Evolutionary conservation across 35 echinoderm and acorn worm genomes (phyloP).

Genomic region (Holothuria glaberrima): DNA sequence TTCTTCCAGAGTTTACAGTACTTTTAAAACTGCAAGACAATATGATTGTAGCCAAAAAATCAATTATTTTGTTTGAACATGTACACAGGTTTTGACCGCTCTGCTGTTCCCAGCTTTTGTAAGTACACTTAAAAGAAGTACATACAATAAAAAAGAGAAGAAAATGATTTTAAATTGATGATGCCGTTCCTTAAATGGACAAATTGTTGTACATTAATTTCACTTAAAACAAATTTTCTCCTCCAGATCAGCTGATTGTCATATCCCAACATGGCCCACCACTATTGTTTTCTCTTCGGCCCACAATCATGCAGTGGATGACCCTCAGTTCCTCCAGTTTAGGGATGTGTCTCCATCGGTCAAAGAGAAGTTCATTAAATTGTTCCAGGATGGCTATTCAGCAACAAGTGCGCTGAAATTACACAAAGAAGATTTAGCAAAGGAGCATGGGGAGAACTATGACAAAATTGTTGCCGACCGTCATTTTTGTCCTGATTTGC

Average conservation of each 20-base stretch:
- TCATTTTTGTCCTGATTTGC: constrained; percentile 45
- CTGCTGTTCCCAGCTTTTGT: too few relatives aligned
- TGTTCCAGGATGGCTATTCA: constrained; percentile 27
- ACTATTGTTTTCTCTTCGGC: neutral
- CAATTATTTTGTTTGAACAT: too few relatives aligned
- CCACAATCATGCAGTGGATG: constrained; percentile 43
- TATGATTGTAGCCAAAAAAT: too few relatives aligned
- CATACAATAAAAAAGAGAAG: neutral
- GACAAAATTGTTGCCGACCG: constrained; percentile 12
- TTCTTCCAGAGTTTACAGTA: too few relatives aligned
- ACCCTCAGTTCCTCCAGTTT: neutral
- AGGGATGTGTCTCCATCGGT: constrained; percentile 19
- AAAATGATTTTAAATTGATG: neutral
- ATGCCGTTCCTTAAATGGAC: too few relatives aligned
- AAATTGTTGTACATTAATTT: neutral
- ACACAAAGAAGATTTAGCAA: constrained; percentile 27
- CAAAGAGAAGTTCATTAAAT: constrained; percentile 17
- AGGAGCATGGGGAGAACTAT: constrained; percentile 46
- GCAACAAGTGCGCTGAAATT: constrained; percentile 11
- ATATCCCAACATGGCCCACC: constrained; percentile 32
- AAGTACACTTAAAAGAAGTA: too few relatives aligned
- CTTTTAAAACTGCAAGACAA: too few relatives aligned
- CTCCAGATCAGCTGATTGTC: constrained; percentile 32
- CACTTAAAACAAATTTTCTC: neutral
- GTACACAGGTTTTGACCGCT: too few relatives aligned